These are phyloP conservation scores for Leptinotarsa juncta DNA, from an alignment of 2,888 invertebrate genomes.

Conservation along the genomic window DNA sequence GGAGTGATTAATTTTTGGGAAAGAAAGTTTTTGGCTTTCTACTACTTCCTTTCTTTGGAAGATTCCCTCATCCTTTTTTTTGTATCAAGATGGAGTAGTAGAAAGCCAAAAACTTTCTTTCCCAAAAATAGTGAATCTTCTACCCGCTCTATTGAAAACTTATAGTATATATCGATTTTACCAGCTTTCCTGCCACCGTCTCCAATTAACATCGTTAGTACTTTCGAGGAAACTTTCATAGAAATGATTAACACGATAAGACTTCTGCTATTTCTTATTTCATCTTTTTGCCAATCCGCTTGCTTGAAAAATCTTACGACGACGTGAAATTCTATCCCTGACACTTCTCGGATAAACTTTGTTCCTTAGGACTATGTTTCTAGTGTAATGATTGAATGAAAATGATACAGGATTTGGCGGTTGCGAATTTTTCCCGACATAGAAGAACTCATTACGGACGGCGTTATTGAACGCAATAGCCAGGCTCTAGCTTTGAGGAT, in stretches of 20 bases:
- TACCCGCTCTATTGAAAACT: background rate
- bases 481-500: background rate
- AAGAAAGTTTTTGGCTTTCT: too few species aligned
- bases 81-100: too few species aligned
- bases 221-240: background rate
- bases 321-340: constrained; percentile 1
- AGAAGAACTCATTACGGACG: background rate
- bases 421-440: background rate
- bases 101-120: too few species aligned
- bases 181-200: background rate
- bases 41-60: too few species aligned
- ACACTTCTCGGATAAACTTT: constrained; percentile 1
- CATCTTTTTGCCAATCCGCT: background rate
- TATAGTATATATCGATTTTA: background rate
- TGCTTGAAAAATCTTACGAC: background rate
- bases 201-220: background rate
- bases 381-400: background rate
- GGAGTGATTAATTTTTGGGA: too few species aligned
- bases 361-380: background rate
- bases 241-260: background rate
- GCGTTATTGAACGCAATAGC: background rate
- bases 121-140: too few species aligned
- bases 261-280: background rate
- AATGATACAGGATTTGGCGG: background rate
- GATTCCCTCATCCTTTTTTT: too few species aligned